Evolutionary conservation across 2,797 vertebrate genomes (phyloP), one percentile per base, ranked within the genome.

Genomic region (Ptychadena robeensis): DNA sequence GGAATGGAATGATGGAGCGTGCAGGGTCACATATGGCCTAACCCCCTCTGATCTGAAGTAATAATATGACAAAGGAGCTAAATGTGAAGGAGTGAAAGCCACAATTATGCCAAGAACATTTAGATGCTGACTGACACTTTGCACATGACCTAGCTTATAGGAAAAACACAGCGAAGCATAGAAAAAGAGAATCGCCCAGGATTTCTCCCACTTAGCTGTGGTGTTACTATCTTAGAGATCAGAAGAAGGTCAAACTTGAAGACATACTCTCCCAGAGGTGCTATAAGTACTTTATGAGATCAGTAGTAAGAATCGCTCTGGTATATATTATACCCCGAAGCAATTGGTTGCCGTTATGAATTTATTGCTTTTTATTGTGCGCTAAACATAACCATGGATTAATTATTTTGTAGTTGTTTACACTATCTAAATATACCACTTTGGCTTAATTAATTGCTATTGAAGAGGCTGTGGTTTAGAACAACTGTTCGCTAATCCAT

Each of bases 391-490:
- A 76, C 66, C 53, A 85, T 85, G 83, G 75, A 75, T 81, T 70
- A 53, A 80, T 81, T 85, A 76, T 85, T 75, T 80, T 76, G 25
- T 68, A 74, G 79, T 80, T 85, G 82, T 85, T 85, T 80, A 53
- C 72, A n/a, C 78, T 80, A 76, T 76, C 73, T 76, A 85, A 85
- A 85, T 85, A 75, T 70, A 65, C 77, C 79, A 81, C 83, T 85
- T 78, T 85, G 28, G 34, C 72, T 76, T 85, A 85, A 85, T 85
- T 81, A 81, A 85, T 81, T 80, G 78, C 78, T 44, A 76, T 85
- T 85, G 71, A 80, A 85, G 76, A 79, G 72, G 65, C 66, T 81
- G 78, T 66, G 83, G 83, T 81, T 85, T 85, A 80, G 65, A 85
- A 76, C 65, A 85, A 85, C 83, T 71, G 73, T 14, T 35, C 35